Percentiles rank a stretch among this genome's conserved stretches.
These are phyloP conservation scores for Ceratosolen fusciceps DNA, from an alignment of 1,140 invertebrate species.

Conservation along the genomic window DNA sequence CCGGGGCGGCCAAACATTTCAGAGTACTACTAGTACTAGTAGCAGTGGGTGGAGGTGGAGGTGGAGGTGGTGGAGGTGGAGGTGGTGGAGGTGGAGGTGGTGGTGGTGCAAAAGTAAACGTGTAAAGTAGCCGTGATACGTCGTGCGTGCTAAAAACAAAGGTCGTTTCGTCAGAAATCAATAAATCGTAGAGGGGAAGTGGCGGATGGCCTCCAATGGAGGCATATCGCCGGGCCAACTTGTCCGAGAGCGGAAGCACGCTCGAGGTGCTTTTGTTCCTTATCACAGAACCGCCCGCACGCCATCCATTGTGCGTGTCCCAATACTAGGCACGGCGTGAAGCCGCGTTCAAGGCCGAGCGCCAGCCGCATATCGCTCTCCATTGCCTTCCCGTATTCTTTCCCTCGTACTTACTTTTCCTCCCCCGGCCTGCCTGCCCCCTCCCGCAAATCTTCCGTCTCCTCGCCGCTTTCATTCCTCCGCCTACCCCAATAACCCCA, in stretches of 20 bases:
- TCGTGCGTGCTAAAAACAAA: conserved; percentile 41
- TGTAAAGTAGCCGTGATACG: not conserved
- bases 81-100: no score
- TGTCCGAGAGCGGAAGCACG: conserved; percentile 61
- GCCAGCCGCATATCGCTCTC: conserved; percentile 53
- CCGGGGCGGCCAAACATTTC: no score
- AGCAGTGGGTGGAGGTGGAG: conserved; percentile 3
- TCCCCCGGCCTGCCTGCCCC: conserved; percentile 31
- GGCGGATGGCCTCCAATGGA: conserved; percentile 41
- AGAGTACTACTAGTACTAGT: not conserved
- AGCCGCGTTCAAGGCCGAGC: conserved; percentile 36
- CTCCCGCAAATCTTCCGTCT: conserved; percentile 42
- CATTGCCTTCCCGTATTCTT: conserved; percentile 48
- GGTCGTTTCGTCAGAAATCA: conserved; percentile 46
- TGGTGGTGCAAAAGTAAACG: conserved; percentile 36
- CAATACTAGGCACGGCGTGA: conserved; percentile 54
- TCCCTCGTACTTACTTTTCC: conserved; percentile 35
- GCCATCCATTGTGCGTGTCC: conserved; percentile 54
- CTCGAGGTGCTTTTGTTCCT: conserved; percentile 61
- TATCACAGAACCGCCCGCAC: conserved; percentile 59
- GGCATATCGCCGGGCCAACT: conserved; percentile 39
- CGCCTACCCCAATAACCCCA: no score
- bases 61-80: no score
- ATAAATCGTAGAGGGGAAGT: conserved; percentile 41
- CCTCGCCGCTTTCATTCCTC: not conserved